Evolutionary conservation across 2,888 invertebrate genomes (phyloP), one percentile per base, ranked within the genome.

Genomic region (Cryptus armator): DNA sequence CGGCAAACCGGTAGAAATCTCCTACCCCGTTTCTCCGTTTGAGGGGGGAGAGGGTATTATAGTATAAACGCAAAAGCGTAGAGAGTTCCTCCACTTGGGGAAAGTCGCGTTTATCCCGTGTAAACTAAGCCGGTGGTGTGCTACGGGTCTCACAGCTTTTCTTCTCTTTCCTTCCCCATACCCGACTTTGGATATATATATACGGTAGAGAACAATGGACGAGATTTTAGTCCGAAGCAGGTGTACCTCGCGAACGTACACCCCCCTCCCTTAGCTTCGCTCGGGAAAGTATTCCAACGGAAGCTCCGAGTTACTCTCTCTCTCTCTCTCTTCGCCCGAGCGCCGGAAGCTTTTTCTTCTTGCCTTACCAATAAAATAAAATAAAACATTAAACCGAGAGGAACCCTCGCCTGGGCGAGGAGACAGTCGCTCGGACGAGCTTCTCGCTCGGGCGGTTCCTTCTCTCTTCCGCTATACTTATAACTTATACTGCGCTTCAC

Each of bases 281-380:
- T 72, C 43, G 14, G 62, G 32, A 79, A 83, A 83, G 74, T 83
- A 83, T 70, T 79, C 51, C 68, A 19, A 79, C 81, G 78, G 68
- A 67, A 66, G 43, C 46, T 53, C 16, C 66, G 59, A 68, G 59
- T 77, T 56, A 24, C 3, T 12, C 56, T 24, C 19, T 83, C 68
- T 83, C 64, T 53, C 3, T 12, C 56, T 24, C 19, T 83, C 68
- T 83, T 67, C 59, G 81, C 53, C 19, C 9, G 46, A 70, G 53
- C 67, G 84, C 77, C 32, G 46, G 51, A 32, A 64, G 32, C 75
- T 75, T 75, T 48, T 75, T 75, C 62, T 64, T 75, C 48, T 48
- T 59, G 56, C 4, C 56, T 51, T 62, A 43, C 79, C 86, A 86
- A 89, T 90, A 90, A 90, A 90, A 90, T 89, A 87, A 90, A 90